These are phyloP conservation scores for Syngnathoides biaculeatus DNA, from an alignment of 2,113 vertebrate species.

Conservation along the genomic window DNA sequence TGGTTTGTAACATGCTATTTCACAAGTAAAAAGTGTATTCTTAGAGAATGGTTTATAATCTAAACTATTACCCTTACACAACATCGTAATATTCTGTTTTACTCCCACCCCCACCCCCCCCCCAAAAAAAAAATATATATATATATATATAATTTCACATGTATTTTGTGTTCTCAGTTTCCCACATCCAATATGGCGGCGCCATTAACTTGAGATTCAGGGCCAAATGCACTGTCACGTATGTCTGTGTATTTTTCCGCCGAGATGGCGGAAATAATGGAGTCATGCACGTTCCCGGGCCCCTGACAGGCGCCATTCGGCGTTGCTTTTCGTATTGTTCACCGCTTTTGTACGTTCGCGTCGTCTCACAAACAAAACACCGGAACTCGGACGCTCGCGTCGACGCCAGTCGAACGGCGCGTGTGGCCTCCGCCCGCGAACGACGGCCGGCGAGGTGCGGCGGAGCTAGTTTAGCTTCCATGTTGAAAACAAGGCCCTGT, in stretches of 20 bases:
- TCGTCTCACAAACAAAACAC: neutral
- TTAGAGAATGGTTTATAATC: too few species aligned
- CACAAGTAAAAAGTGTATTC: too few species aligned
- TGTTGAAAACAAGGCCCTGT: conserved; percentile 73
- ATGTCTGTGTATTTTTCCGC: neutral
- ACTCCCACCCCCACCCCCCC: too few species aligned
- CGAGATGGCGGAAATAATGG: neutral
- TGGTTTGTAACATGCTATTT: too few species aligned
- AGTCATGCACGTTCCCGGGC: conserved; percentile 66
- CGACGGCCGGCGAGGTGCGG: conserved; percentile 1
- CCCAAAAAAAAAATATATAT: too few species aligned
- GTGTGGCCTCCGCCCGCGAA: neutral
- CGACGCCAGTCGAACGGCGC: neutral
- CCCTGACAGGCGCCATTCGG: conserved; percentile 73
- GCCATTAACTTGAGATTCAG: neutral
- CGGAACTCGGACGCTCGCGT: neutral
- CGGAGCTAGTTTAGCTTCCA: conserved; percentile 62
- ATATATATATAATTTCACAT: too few species aligned
- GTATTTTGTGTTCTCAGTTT: neutral
- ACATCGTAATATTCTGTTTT: too few species aligned
- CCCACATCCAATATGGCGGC: neutral
- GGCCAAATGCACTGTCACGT: neutral
- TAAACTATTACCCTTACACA: too few species aligned
- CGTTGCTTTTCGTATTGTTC: conserved; percentile 61
- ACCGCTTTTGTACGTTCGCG: conserved; percentile 19